Base-by-base conservation (phyloP, 2,113 vertebrate species). In the Elephas maximus region DNA sequence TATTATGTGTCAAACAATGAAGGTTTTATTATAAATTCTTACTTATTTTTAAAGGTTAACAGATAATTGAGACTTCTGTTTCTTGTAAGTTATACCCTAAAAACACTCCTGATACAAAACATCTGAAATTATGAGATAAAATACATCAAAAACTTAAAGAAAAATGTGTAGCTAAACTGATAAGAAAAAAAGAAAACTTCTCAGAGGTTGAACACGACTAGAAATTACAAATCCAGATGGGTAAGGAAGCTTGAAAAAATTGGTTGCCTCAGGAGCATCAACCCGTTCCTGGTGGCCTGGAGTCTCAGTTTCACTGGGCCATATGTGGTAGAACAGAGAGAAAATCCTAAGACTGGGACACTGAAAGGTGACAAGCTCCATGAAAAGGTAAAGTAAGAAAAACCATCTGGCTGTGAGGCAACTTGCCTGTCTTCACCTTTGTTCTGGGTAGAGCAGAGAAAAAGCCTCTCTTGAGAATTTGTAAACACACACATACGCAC, bases 51-150 rank as follows among this genome's bases (percentile, higher is more conserved):
- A 60, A 80, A 87, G 57, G 67, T 82, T 67, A 91, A 60, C 28
- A 67, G 57, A 24, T 28, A 60, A 8, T 57, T 30, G 74, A 90
- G 45, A 81, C n/a, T 67, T 86, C 30, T 80, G 37, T 93, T 93
- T 93, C 28, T 57, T 90, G 65, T 6, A 3, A 57, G 23, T 53
- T 28, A 80, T 45, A 78, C 20, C 60, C 76, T 93, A 91, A 82
- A 91, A 91, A 91, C 8, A 93, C 33, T 69, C 28, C 26, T 74
- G 67, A n/a, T 28, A 63, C 65, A 67, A 74, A 87, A 33, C 53
- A 81, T 26, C 53, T 89, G 62, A 67, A 96, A 93, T 65, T 93
- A 18, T 60, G 26, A 65, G 44, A 48, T 60, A n/a, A 85, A 81
- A 76, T 3, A n/a, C 23, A 26, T 48, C 86, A 37, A 44, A 53